Conservation (phyloP, 2,797 vertebrate species). For the Rhinella marina region DNA sequence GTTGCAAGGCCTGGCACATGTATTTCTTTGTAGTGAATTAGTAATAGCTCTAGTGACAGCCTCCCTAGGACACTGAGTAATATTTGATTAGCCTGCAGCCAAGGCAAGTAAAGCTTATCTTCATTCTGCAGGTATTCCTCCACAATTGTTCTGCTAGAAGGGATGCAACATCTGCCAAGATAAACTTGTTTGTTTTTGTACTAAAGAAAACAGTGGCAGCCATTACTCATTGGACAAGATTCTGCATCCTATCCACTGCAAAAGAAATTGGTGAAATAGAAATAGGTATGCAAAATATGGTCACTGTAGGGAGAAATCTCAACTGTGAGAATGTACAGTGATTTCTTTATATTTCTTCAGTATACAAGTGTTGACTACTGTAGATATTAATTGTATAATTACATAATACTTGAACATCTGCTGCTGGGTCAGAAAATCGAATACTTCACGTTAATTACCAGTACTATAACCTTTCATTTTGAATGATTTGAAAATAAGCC, state of each 20-base stretch:
- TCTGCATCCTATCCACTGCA: slow-evolving; percentile 23
- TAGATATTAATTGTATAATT: slow-evolving; percentile 49
- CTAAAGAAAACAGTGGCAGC: slow-evolving; percentile 54
- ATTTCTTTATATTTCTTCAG: background rate
- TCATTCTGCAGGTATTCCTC: slow-evolving; percentile 62
- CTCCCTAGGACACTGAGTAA: slow-evolving; percentile 58
- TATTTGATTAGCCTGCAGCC: slow-evolving; percentile 59
- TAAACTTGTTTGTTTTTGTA: slow-evolving; percentile 61
- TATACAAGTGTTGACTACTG: slow-evolving; percentile 25
- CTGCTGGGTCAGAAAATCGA: slow-evolving; percentile 12
- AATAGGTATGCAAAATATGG: background rate
- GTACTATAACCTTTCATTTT: slow-evolving; percentile 30
- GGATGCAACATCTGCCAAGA: slow-evolving; percentile 59
- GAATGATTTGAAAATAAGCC: slow-evolving; percentile 11
- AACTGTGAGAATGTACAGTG: background rate
- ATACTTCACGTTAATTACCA: slow-evolving; percentile 36
- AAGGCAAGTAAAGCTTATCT: slow-evolving; percentile 60
- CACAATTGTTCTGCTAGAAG: slow-evolving; percentile 59
- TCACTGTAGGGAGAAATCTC: background rate
- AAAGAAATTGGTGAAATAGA: background rate
- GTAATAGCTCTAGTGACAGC: slow-evolving; percentile 58
- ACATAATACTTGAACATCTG: slow-evolving; percentile 42
- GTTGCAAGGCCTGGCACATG: slow-evolving; percentile 38
- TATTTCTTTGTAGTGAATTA: slow-evolving; percentile 57
- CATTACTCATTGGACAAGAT: slow-evolving; percentile 50